Base-by-base conservation (phyloP, 2,113 vertebrate species). In the Theropithecus gelada region DNA sequence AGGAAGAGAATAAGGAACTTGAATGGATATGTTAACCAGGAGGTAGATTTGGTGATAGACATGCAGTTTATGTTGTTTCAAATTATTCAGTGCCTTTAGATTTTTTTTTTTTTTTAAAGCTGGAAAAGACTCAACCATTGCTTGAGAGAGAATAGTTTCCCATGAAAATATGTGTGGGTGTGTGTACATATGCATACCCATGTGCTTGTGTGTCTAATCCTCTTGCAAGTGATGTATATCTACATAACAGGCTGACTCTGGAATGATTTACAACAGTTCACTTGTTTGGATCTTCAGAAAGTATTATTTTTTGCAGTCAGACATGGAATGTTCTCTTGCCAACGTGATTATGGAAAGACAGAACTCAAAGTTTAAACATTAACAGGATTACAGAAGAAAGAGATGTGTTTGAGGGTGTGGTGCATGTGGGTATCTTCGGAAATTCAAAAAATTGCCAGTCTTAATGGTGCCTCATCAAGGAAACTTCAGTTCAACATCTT, bases 81-180 rank as follows among this genome's bases (percentile, higher is more conserved):
- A 45, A 76, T 82, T 40, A 84, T 83, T 35, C 30, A 32, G 86
- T 89, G 45, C 30, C 16, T 92, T 92, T 95, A 73, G 38, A 6
- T 85, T 50, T 25, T 23, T 92, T 50, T 86, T 55, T 20, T 55
- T 55, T 88, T 82, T 94, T 76, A 55, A 87, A 91, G 1, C 45
- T 72, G 38, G 68, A 70, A 73, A 95, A 92, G 35, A 73, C 2
- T 72, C 45, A 81, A 40, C 20, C 27, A 88, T 22, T 73, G 22
- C n/a, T 93, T 95, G 32, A 91, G 70, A 85, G 82, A 79, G 68
- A 94, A 92, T 2, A 92, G 32, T 95, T 97, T 94, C 88, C 81
- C 81, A 22, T 91, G 94, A 78, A 94, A 97, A 90, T 90, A 27
- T 68, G 40, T 40, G 3, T 82, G 83, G 16, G 25, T 72, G 38